Evolutionary conservation across 2,888 invertebrate genomes (phyloP), one percentile per base, ranked within the genome.

Genomic region (Lasioglossum marginatum): DNA sequence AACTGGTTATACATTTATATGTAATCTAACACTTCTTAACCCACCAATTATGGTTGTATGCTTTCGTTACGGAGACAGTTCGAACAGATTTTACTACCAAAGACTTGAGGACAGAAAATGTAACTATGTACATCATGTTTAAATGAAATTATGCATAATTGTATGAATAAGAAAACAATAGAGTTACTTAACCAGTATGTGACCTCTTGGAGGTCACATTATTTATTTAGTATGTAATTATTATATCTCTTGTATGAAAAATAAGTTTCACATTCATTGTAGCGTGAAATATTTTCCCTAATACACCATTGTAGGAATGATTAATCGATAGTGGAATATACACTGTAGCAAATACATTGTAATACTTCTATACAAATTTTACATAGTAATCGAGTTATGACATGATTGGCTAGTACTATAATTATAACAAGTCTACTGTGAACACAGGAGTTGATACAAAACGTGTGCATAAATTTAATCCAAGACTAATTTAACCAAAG

Each of bases 241-340:
- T 70, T 40, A 70, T 40, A 70, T 70, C 70, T 68, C 68, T 40
- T 4, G n/a, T 70, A 70, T 37, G 45, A 75, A 70, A 70, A 70
- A 70, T 70, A 40, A 70, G 14, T 68, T 68, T 70, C 70, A 70
- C 14, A 40, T 70, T 40, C 40, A 70, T 70, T 40, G 34, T 4
- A 37, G 66, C 23, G 12, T 37, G 37, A 70, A 70, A 70, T 70
- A 37, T 70, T 70, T 37, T 23, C n/a, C 68, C 40, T 70, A 40
- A 70, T 70, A 70, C 34, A 70, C 10, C 19, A 2, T 70, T 70
- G 66, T 70, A 70, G 68, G 37, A 70, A 37, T 70, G 70, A 70
- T 40, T n/a, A 40, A 40, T 37, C 23, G 14, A 40, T 70, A 40
- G 23, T 70, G 70, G n/a, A 23, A 70, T 70, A 70, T n/a, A 70